Evolutionary conservation across 2,113 vertebrate genomes (phyloP).

Genomic region (Grammomys surdaster): DNA sequence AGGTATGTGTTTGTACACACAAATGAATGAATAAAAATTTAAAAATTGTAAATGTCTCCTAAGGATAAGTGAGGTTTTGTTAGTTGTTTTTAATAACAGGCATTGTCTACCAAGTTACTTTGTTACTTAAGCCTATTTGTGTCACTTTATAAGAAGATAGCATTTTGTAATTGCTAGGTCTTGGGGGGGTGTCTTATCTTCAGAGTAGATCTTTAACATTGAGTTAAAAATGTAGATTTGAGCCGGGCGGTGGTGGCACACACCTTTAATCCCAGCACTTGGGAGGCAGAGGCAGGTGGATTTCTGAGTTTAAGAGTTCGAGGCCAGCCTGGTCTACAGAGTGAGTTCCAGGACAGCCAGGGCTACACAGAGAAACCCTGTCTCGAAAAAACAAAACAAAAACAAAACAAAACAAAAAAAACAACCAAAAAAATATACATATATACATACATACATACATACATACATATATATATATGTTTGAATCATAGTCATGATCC

Average conservation of each 20-base stretch:
- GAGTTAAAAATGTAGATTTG: neutral
- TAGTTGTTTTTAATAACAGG: neutral
- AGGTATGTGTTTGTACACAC: neutral
- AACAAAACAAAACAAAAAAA: no score
- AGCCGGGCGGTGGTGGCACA: no score
- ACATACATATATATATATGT: no score
- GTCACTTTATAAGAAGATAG: neutral
- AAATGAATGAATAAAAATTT: neutral
- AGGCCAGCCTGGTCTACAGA: no score
- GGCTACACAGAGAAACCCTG: no score
- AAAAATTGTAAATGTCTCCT: neutral
- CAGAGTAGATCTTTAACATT: constrained; percentile 31
- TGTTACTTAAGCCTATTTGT: neutral
- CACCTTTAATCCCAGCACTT: no score
- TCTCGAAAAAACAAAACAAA: no score
- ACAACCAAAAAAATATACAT: no score
- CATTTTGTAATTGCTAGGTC: neutral
- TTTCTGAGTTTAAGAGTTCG: no score
- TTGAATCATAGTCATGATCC: neutral
- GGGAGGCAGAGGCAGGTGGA: no score
- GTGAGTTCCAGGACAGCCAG: no score
- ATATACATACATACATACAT: no score
- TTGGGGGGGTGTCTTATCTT: neutral
- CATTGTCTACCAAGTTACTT: neutral
- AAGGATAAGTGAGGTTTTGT: neutral